phyloP scores from a whole-genome alignment of 2,113 vertebrate genomes.

The Solea senegalensis region DNA sequence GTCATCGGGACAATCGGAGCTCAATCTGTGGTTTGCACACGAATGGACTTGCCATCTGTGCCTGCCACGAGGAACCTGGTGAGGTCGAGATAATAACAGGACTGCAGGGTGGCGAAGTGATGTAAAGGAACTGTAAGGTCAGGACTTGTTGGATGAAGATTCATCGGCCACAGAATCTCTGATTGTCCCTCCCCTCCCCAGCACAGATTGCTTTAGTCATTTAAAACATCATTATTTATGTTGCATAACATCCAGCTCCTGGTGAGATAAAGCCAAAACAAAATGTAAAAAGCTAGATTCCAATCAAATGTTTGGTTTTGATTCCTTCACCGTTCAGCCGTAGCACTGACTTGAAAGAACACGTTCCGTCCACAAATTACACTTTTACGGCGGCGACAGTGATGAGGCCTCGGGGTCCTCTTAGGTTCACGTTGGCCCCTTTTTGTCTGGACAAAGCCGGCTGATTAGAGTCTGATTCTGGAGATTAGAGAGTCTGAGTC shows the following conservation, averaged over 20 bases:
- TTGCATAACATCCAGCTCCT: background rate
- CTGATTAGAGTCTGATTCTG: slow-evolving; percentile 72
- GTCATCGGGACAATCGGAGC: slow-evolving; percentile 73
- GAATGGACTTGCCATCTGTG: slow-evolving; percentile 81
- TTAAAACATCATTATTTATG: background rate
- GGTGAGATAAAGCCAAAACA: background rate
- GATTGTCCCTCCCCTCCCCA: background rate
- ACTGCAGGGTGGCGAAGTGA: slow-evolving; percentile 40
- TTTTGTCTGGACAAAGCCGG: slow-evolving; percentile 72
- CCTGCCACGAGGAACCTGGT: slow-evolving; percentile 47
- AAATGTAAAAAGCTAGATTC: background rate
- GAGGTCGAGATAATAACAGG: slow-evolving; percentile 56
- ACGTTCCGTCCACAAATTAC: slow-evolving; percentile 51
- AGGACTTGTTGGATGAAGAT: slow-evolving; percentile 7
- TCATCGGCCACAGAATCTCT: slow-evolving; percentile 1
- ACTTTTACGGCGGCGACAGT: slow-evolving; percentile 51
- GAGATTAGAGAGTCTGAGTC: slow-evolving; percentile 60
- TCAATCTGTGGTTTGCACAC: slow-evolving; percentile 80
- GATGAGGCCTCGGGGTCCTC: slow-evolving; percentile 45
- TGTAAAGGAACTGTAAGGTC: slow-evolving; percentile 42
- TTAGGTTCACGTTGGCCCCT: slow-evolving; percentile 67
- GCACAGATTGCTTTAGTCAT: background rate
- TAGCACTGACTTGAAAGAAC: slow-evolving; percentile 55
- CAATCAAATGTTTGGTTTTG: slow-evolving; percentile 7
- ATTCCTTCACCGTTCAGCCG: slow-evolving; percentile 28